Base-by-base conservation (phyloP, 92 coral and sea anemone genomes). In the Micromussa lordhowensis region DNA sequence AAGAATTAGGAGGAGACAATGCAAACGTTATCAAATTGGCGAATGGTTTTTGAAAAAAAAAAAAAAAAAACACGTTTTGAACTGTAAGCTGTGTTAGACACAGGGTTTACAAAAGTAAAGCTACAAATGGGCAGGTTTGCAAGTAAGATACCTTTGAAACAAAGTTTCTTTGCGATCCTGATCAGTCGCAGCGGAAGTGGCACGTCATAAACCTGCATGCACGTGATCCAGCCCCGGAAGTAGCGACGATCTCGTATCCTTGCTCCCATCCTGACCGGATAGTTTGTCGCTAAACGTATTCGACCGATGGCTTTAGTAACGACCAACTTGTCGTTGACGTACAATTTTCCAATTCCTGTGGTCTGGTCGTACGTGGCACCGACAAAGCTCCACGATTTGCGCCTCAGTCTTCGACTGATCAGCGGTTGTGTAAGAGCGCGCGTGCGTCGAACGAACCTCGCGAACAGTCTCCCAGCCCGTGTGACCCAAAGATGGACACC, bases 401-500 rank as follows among this genome's bases (percentile, higher is more conserved):
- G 95, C 32, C 92, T 85, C 29, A 93, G 79, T 53, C 87, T 81
- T 24, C 82, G 86, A 32, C 88, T 84, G 81, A 79, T 53, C 15
- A 93, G 80, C 61, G 89, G 86, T 48, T 38, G 81, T 12, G 93
- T 93, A 53, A 66, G 32, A 16, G 81, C 86, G 32, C 91, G 79
- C 32, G 90, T 78, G 61, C 95, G 93, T 30, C 93, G 85, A 51
- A 90, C 90, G 48, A 93, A 90, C 22, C 95, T 91, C 22, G 71
- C 86, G 63, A 93, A 90, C 14, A 93, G 75, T 18, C 90, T 84
- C 19, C 92, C 87, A 5, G 87, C 86, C 0, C 89, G 93, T 30
- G 92, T 90, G 30, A 90, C 86, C 95, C 95, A 93, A 35, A 93
- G 54, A 82, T 93, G 95, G 21, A 93, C 93, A 24, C 95, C 95